phyloP scores from a whole-genome alignment of 1,140 invertebrate genomes.

The Ephestia elutella region DNA sequence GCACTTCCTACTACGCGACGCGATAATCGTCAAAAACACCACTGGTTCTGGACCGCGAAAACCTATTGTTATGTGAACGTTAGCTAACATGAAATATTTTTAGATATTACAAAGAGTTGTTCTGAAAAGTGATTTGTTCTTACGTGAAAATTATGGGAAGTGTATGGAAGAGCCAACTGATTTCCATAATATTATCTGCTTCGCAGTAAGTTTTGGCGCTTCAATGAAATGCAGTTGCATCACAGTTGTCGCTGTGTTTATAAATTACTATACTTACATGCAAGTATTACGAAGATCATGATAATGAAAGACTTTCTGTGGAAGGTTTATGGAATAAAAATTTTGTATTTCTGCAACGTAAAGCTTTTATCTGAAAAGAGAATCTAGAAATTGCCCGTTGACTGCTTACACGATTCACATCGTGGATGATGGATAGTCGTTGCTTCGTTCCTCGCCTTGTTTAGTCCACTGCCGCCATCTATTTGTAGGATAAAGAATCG shows the following conservation, averaged over 20 bases:
- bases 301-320: too few relatives aligned
- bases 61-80: slow-evolving; percentile 8
- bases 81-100: slow-evolving; percentile 6
- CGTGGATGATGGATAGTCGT: slow-evolving; percentile 4
- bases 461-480: slow-evolving; percentile 59
- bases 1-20: slow-evolving; percentile 16
- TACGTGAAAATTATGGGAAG: not conserved
- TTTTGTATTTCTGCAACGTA: too few relatives aligned
- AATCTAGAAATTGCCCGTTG: too few relatives aligned
- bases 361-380: too few relatives aligned
- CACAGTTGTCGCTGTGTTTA: not conserved
- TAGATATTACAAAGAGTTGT: slow-evolving; percentile 4
- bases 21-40: not conserved
- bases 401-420: not conserved
- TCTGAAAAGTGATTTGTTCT: slow-evolving; percentile 11
- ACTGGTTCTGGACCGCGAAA: not conserved
- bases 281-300: too few relatives aligned
- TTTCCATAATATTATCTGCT: not conserved
- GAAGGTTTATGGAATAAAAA: too few relatives aligned
- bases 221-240: not conserved
- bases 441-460: slow-evolving; percentile 32
- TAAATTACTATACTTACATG: not conserved
- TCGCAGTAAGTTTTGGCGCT: slow-evolving; percentile 4
- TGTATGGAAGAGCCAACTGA: not conserved
- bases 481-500: slow-evolving; percentile 51